phyloP scores from a whole-genome alignment of 2,113 vertebrate species.

The Nannobrachium achirus region DNA sequence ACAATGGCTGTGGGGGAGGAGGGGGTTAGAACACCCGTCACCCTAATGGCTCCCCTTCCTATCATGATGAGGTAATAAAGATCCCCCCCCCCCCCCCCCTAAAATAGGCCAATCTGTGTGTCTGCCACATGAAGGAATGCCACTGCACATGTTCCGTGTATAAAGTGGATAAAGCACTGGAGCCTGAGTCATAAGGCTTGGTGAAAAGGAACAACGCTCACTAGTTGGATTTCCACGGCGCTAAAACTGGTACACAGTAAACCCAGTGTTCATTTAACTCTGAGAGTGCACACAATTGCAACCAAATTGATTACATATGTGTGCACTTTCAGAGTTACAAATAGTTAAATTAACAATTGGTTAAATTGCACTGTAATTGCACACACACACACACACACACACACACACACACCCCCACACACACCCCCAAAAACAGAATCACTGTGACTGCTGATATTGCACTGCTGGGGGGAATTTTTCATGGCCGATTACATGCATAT shows the following conservation, averaged over 20 bases:
- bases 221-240: neutral
- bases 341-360: no score
- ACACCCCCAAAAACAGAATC: conserved; percentile 24
- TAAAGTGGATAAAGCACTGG: neutral
- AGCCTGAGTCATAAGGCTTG: neutral
- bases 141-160: neutral
- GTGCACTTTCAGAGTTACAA: no score
- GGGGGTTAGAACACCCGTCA: conserved; percentile 66
- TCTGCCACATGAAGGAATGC: conserved; percentile 39
- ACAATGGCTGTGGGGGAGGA: conserved; percentile 59
- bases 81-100: conserved; percentile 35
- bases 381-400: no score
- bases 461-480: conserved; percentile 18
- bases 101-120: conserved; percentile 61
- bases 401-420: no score
- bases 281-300: no score
- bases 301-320: no score
- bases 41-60: conserved; percentile 62
- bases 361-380: no score
- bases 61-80: conserved; percentile 64
- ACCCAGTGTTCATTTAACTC: neutral
- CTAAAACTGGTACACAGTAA: neutral
- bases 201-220: conserved; percentile 2
- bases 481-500: conserved; percentile 48
- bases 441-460: conserved; percentile 9